phyloP scores from a whole-genome alignment of 1,140 invertebrate genomes.

The Bombus sylvicola region DNA sequence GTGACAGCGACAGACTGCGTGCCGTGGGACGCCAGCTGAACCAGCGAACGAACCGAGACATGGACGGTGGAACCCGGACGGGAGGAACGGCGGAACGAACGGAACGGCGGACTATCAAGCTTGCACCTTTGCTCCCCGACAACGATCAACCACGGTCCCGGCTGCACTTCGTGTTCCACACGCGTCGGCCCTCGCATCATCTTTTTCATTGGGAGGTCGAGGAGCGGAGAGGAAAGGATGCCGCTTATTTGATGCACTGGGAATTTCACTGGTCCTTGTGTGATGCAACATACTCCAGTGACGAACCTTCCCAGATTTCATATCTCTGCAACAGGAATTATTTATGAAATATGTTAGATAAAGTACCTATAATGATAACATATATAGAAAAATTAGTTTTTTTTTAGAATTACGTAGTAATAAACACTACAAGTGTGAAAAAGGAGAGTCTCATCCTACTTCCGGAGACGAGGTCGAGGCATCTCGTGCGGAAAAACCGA shows the following conservation, averaged over 20 bases:
- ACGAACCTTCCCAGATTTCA: neutral
- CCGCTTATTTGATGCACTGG: constrained; percentile 41
- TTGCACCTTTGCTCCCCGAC: constrained; percentile 30
- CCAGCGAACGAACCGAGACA: constrained; percentile 21
- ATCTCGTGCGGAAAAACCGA: constrained; percentile 79
- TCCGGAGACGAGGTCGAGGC: constrained; percentile 75
- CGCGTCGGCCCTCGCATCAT: constrained; percentile 60
- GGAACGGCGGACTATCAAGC: constrained; percentile 44
- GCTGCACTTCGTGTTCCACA: constrained; percentile 64
- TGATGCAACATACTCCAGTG: constrained; percentile 30
- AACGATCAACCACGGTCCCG: constrained; percentile 35
- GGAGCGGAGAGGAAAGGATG: constrained; percentile 32
- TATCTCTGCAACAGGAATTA: neutral
- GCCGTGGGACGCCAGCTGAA: constrained; percentile 40
- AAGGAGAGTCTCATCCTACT: constrained; percentile 59
- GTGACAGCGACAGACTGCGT: constrained; percentile 54
- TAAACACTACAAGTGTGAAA: neutral
- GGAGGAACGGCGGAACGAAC: constrained; percentile 26
- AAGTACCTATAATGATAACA: neutral
- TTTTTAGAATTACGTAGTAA: neutral
- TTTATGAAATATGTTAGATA: neutral
- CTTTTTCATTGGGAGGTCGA: constrained; percentile 24
- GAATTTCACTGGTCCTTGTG: constrained; percentile 38
- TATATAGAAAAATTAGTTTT: neutral
- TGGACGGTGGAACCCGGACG: constrained; percentile 11